Evolutionary conservation across 37 sponge, comb jelly and placozoan genomes (phyloP).

Genomic region (Trichoplax adhaerens): DNA sequence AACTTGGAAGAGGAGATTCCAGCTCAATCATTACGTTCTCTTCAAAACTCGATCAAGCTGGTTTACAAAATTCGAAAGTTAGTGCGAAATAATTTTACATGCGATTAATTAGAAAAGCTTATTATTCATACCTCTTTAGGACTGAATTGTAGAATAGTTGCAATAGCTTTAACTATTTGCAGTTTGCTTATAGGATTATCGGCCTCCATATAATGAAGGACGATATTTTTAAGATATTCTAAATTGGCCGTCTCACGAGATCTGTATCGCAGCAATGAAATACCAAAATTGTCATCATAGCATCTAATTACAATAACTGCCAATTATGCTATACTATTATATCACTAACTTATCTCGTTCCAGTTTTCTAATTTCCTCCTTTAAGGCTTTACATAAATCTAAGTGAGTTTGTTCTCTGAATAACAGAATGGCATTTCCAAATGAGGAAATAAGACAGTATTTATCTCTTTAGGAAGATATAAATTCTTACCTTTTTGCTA

Average conservation of each 20-base stretch:
- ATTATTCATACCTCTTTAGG: constrained; percentile 27
- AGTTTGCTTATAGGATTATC: constrained; percentile 12
- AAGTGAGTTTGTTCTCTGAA: constrained; percentile 39
- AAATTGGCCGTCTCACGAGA: constrained; percentile 72
- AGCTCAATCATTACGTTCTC: too few relatives aligned
- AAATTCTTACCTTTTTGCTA: constrained; percentile 21
- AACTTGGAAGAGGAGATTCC: too few relatives aligned
- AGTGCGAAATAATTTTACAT: too few relatives aligned
- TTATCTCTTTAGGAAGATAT: too few relatives aligned
- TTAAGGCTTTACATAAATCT: constrained; percentile 35
- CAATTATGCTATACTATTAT: background rate
- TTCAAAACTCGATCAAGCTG: too few relatives aligned
- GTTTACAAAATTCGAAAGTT: too few relatives aligned
- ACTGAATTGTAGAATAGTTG: constrained; percentile 49
- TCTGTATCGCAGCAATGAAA: constrained; percentile 12
- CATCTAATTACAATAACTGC: background rate
- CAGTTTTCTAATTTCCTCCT: constrained; percentile 54
- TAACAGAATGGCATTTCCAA: too few relatives aligned
- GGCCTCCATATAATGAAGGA: constrained; percentile 43
- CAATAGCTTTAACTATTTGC: constrained; percentile 38
- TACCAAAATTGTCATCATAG: constrained; percentile 1
- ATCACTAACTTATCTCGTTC: constrained; percentile 43
- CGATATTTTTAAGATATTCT: constrained; percentile 72
- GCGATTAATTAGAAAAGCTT: too few relatives aligned
- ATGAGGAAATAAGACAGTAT: too few relatives aligned